These are phyloP conservation scores for Diplodus sargus DNA, from an alignment of 2,797 vertebrate genomes.

Conservation along the genomic window DNA sequence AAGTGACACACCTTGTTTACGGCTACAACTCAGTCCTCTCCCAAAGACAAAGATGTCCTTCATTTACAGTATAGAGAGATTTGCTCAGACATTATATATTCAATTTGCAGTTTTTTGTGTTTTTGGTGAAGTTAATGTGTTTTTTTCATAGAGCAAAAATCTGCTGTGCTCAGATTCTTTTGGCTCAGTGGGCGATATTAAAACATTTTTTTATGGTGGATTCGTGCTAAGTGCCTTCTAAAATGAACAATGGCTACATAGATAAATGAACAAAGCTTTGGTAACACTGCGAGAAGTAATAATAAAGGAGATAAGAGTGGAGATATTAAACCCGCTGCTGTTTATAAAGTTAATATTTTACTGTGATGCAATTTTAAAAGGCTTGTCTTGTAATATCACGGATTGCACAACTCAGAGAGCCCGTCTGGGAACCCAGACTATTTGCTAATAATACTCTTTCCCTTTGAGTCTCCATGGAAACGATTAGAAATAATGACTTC, in stretches of 20 bases:
- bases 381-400: slow-evolving; percentile 3
- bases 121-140: neutral
- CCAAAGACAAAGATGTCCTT: neutral
- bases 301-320: slow-evolving; percentile 21
- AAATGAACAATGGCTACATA: neutral
- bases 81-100: neutral
- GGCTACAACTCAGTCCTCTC: neutral
- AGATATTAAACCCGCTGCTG: neutral
- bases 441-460: neutral
- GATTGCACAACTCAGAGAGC: slow-evolving; percentile 2
- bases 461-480: neutral
- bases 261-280: slow-evolving; percentile 16
- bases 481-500: too few species aligned
- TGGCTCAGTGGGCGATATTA: slow-evolving; percentile 11
- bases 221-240: slow-evolving; percentile 11
- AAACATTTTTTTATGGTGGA: slow-evolving; percentile 35
- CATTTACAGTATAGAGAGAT: neutral
- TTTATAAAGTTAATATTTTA: slow-evolving; percentile 54
- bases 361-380: slow-evolving; percentile 14
- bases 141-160: slow-evolving; percentile 17
- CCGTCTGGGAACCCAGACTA: slow-evolving; percentile 5
- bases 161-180: slow-evolving; percentile 1
- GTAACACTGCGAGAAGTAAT: neutral
- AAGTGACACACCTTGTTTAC: slow-evolving; percentile 21
- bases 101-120: neutral